Percentiles rank a stretch among this genome's conserved stretches.
These are phyloP conservation scores for Tetranychus piercei DNA, from an alignment of 2,888 invertebrate species.

Conservation along the genomic window DNA sequence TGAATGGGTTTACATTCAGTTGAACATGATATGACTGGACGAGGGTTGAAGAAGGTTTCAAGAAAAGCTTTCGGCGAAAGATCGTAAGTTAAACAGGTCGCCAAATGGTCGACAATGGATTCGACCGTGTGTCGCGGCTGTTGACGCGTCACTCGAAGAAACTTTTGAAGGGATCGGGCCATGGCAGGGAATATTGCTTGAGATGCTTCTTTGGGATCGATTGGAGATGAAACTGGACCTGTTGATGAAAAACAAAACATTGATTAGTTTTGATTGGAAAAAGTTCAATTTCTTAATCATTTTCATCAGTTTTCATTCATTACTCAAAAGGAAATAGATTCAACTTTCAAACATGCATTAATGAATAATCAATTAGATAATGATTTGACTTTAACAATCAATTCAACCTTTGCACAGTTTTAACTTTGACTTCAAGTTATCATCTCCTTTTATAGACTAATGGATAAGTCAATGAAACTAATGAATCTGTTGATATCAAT, in stretches of 20 bases:
- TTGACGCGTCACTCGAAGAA: conserved; percentile 78
- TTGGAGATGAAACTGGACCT: conserved; percentile 53
- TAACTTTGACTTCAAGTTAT: too few relatives aligned
- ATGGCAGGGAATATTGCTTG: conserved; percentile 93
- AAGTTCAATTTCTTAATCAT: too few relatives aligned
- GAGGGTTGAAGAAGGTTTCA: conserved; percentile 71
- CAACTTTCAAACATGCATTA: too few relatives aligned
- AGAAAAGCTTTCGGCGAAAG: conserved; percentile 83
- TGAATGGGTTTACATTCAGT: conserved; percentile 44
- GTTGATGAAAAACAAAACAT: not conserved
- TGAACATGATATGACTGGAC: conserved; percentile 61
- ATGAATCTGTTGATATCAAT: too few relatives aligned
- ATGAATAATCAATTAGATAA: too few relatives aligned
- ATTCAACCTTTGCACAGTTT: too few relatives aligned
- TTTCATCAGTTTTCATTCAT: too few relatives aligned
- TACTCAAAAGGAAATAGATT: too few relatives aligned
- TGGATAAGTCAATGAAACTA: too few relatives aligned
- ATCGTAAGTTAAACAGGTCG: conserved; percentile 77
- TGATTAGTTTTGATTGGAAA: not conserved
- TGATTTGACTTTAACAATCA: too few relatives aligned
- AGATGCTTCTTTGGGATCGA: conserved; percentile 89
- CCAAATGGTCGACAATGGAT: conserved; percentile 70
- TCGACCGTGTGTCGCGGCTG: conserved; percentile 90
- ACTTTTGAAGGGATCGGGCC: conserved; percentile 87
- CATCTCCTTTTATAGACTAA: too few relatives aligned